Evolutionary conservation across 2,888 invertebrate species (phyloP), one percentile per base, ranked within the genome.

Genomic region (Archips crataeganus): DNA sequence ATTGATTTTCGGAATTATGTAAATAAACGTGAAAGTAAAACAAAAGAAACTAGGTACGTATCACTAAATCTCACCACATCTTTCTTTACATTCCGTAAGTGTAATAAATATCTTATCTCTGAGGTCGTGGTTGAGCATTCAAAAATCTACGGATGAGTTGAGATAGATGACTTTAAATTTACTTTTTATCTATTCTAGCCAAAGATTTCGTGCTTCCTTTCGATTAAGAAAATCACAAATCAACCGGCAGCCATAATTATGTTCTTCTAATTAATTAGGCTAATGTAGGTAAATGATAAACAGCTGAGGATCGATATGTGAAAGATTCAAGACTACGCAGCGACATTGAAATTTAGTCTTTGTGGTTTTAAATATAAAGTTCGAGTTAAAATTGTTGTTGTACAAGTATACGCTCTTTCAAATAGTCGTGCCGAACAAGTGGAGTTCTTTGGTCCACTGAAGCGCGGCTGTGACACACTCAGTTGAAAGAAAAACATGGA

Each of bases 221-320:
- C 1, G 23, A 54, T 54, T 23, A 54, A 54, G 15, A 23, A 57
- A 57, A 57, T 4, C 54, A 54, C 23, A 54, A 54, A 32, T 57
- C 23, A 57, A 11, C 2, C 57, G 5, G 32, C 32, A 57, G 57
- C 23, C 11, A 32, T 32, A 2, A 57, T 23, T 57, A 23, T 9
- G 51, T 15, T 15, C 51, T 51, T 51, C 51, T 5, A 51, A 23
- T 70, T 70, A 51, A 70, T 70, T 62, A 51, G 61, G 23, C 62
- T 39, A 49, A 69, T 61, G 47, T 60, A 68, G 34, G 47, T 68
- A 60, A 61, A 68, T 49, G 47, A 49, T 60, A 60, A 68, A 36
- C 60, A n/a, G n/a, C n/a, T 23, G 15, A 45, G 47, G 2, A 63
- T 47, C 34, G n/a, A 59, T 63, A 49, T 8, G 15, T 36, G 47